Conservation (phyloP, 2,888 invertebrate species). For the Pyralis farinalis region DNA sequence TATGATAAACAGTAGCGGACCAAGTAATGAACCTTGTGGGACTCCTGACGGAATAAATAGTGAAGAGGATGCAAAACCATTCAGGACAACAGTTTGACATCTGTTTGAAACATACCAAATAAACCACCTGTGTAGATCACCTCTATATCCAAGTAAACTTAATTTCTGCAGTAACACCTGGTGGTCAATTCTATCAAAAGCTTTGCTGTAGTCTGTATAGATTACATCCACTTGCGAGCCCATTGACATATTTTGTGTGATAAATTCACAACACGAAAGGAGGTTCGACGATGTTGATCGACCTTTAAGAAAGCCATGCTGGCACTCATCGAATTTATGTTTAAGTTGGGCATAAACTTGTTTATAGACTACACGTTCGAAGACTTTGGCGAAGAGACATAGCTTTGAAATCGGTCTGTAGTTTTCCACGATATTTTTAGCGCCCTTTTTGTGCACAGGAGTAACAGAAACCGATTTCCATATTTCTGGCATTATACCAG, state of each 20-base stretch:
- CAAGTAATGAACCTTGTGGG: conserved; percentile 1
- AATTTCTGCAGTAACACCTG: not conserved
- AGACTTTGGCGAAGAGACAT: not conserved
- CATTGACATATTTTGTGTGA: not conserved
- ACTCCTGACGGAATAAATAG: not conserved
- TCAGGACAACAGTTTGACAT: not conserved
- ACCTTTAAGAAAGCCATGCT: not conserved
- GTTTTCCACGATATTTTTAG: not conserved
- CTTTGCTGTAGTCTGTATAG: not conserved
- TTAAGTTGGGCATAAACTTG: not conserved
- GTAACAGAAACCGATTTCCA: not conserved
- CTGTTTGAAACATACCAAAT: not conserved
- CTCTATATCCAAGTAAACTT: not conserved
- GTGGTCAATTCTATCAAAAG: not conserved
- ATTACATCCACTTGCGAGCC: not conserved
- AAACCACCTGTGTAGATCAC: no score
- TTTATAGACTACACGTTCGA: not conserved
- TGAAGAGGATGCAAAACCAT: not conserved
- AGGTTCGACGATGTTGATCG: not conserved
- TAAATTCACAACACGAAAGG: not conserved
- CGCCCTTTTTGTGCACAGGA: not conserved
- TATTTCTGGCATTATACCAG: not conserved
- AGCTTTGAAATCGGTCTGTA: not conserved
- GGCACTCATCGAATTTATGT: no score
- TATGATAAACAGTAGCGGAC: not conserved